Percentiles rank a stretch among this genome's conserved stretches.
phyloP scores from a whole-genome alignment of 1,140 invertebrate genomes.

The Aphis gossypii region DNA sequence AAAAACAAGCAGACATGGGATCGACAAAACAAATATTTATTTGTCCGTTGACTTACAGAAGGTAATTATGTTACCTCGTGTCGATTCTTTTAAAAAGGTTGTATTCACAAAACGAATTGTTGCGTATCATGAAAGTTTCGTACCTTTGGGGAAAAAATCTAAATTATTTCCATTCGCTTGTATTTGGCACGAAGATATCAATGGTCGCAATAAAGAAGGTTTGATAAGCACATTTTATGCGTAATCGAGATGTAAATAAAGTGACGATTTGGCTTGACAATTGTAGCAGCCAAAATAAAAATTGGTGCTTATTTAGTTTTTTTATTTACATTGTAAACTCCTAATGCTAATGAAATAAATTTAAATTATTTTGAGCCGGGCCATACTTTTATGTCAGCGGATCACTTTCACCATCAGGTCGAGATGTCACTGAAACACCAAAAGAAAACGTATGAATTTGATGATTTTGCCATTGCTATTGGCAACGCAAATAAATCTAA shows the following conservation, averaged over 20 bases:
- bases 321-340: background rate
- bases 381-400: background rate
- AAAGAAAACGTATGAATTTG: background rate
- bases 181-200: background rate
- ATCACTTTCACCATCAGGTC: background rate
- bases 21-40: no score
- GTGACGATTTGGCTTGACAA: background rate
- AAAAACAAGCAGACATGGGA: no score
- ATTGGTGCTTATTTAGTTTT: conserved; percentile 3
- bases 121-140: background rate
- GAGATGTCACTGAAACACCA: background rate
- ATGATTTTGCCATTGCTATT: background rate
- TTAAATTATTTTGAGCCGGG: background rate
- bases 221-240: conserved; percentile 12
- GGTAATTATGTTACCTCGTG: no score
- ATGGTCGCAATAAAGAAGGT: conserved; percentile 33
- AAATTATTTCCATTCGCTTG: background rate
- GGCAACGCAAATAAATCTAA: background rate
- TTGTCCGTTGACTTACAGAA: no score
- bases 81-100: no score
- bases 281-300: conserved; percentile 7
- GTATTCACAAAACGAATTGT: background rate
- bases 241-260: background rate
- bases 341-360: background rate
- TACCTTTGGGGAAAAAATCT: background rate